A percentile compares a stretch with the other conserved stretches of the same genome.
Evolutionary conservation across 2,888 invertebrate genomes (phyloP).

Genomic region (Erebia palarica): DNA sequence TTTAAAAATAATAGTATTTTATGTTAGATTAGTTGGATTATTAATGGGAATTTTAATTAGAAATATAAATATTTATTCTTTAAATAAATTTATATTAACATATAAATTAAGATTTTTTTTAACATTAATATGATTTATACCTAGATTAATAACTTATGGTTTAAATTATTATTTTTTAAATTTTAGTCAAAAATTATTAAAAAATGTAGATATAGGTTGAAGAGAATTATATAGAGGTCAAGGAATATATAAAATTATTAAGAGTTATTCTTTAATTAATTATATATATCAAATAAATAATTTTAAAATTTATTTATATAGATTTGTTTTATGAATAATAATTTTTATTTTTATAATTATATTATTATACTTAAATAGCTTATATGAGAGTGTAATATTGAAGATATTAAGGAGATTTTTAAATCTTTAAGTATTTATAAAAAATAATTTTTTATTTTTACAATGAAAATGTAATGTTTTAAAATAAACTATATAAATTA

Average conservation of each 20-base stretch:
- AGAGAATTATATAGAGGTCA: constrained; percentile 26
- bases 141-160: constrained; percentile 70
- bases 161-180: constrained; percentile 73
- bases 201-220: constrained; percentile 77
- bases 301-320: constrained; percentile 26
- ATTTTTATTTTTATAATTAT: constrained; percentile 12
- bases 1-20: constrained; percentile 80
- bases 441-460: constrained; percentile 74
- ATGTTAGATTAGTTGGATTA: constrained; percentile 70
- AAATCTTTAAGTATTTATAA: constrained; percentile 54
- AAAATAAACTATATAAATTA: constrained; percentile 82
- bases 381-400: constrained; percentile 66
- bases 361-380: constrained; percentile 54
- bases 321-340: constrained; percentile 14
- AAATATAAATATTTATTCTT: constrained; percentile 66
- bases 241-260: constrained; percentile 14
- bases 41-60: constrained; percentile 69
- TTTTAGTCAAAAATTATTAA: constrained; percentile 63
- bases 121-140: constrained; percentile 80
- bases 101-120: constrained; percentile 62
- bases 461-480: constrained; percentile 86
- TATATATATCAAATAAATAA: constrained; percentile 25
- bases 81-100: constrained; percentile 64
- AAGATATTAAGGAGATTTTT: constrained; percentile 66
- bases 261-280: constrained; percentile 23